Percentiles rank a stretch among this genome's conserved stretches.
Evolutionary conservation across 1,140 invertebrate species (phyloP).

Genomic region (Panagrolaimus sp.): DNA sequence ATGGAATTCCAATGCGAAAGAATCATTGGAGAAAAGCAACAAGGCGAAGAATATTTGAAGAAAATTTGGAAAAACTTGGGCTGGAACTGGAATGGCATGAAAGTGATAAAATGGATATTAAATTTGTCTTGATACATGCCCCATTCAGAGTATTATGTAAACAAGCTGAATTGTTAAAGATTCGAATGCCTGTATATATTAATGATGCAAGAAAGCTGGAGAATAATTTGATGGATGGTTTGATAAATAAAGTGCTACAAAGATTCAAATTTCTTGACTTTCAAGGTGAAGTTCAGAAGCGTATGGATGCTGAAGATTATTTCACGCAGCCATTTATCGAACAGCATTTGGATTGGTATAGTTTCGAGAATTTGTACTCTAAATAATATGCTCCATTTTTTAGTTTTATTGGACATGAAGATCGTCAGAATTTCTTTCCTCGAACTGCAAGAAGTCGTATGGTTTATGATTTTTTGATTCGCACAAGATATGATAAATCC

Average conservation of each 20-base stretch:
- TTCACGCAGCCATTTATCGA: slow-evolving; percentile 51
- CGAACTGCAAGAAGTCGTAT: slow-evolving; percentile 79
- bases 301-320: slow-evolving; percentile 53
- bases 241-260: slow-evolving; percentile 41
- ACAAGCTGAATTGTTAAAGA: slow-evolving; percentile 85
- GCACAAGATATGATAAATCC: slow-evolving; percentile 45
- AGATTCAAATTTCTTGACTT: slow-evolving; percentile 49
- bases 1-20: slow-evolving; percentile 12
- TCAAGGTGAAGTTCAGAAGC: slow-evolving; percentile 38
- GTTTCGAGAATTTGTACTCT: too few relatives aligned
- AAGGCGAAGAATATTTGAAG: slow-evolving; percentile 43
- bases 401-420: slow-evolving; percentile 47
- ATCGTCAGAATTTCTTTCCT: slow-evolving; percentile 71
- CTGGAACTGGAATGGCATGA: slow-evolving; percentile 45
- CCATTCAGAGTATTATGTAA: slow-evolving; percentile 75
- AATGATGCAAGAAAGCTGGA: slow-evolving; percentile 62
- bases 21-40: slow-evolving; percentile 16
- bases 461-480: slow-evolving; percentile 81
- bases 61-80: slow-evolving; percentile 41
- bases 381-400: too few relatives aligned
- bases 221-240: slow-evolving; percentile 47
- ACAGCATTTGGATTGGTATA: slow-evolving; percentile 42
- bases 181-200: slow-evolving; percentile 85
- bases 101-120: slow-evolving; percentile 27
- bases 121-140: slow-evolving; percentile 68